These are phyloP conservation scores for Urocyon cinereoargenteus DNA, from an alignment of 2,797 vertebrate species.

Conservation along the genomic window DNA sequence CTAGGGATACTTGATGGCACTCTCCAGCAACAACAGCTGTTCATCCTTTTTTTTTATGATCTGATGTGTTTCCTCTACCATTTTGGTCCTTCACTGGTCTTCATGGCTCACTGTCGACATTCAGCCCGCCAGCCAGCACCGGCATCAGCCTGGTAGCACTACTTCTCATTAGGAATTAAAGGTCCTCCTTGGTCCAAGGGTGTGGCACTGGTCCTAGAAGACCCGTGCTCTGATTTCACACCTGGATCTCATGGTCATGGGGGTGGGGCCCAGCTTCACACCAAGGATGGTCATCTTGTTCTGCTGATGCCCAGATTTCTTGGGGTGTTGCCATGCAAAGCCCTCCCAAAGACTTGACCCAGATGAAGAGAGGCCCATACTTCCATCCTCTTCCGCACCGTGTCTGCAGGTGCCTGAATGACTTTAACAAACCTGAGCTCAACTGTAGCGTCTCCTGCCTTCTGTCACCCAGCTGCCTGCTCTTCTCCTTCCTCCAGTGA, in stretches of 20 bases:
- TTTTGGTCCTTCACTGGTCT: not conserved
- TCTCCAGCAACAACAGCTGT: not conserved
- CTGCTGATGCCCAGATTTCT: not conserved
- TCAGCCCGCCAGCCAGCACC: not conserved
- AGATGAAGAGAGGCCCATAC: not conserved
- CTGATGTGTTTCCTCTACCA: not conserved
- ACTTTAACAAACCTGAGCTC: not conserved
- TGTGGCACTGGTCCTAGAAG: not conserved
- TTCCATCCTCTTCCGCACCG: not conserved
- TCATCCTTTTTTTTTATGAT: not conserved
- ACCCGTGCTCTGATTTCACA: not conserved
- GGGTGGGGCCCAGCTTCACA: not conserved
- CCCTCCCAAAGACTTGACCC: not conserved
- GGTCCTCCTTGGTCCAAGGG: not conserved
- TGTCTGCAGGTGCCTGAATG: not conserved
- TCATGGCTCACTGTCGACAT: not conserved
- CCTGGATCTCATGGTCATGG: not conserved
- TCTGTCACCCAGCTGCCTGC: not conserved
- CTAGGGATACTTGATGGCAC: not conserved
- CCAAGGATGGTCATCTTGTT: not conserved
- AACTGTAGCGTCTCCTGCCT: not conserved
- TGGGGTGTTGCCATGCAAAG: not conserved
- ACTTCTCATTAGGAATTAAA: not conserved
- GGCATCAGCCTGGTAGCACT: not conserved
- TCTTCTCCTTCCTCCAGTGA: not conserved